Conservation (phyloP, 2,888 invertebrate genomes). For the Pharmacophagus antenor region DNA sequence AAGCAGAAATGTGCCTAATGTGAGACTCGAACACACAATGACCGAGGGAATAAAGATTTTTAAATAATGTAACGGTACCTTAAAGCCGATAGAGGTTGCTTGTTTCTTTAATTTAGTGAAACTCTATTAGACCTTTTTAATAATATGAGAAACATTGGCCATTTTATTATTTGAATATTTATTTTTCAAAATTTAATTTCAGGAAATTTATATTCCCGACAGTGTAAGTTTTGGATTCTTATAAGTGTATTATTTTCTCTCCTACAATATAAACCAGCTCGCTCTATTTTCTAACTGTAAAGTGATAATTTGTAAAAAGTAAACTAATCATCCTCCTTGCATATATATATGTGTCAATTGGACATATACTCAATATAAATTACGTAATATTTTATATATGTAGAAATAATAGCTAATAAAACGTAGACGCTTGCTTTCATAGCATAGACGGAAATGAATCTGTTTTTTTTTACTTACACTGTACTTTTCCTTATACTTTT, state of each 20-base stretch:
- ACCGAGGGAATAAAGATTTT: no score
- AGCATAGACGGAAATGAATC: not conserved
- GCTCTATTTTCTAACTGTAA: constrained; percentile 3
- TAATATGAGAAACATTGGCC: not conserved
- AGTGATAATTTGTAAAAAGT: not conserved
- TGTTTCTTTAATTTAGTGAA: not conserved
- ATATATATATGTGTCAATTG: not conserved
- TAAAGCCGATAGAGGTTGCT: no score
- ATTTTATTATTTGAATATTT: not conserved
- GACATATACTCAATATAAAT: no score
- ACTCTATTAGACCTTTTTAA: not conserved
- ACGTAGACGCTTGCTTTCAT: not conserved
- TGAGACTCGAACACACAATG: no score
- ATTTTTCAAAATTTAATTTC: constrained; percentile 44
- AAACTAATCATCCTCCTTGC: not conserved
- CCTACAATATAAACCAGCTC: constrained; percentile 21
- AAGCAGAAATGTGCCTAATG: no score
- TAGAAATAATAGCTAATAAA: not conserved
- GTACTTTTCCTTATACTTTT: not conserved
- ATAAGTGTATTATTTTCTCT: constrained; percentile 6
- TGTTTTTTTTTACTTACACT: not conserved
- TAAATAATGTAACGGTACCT: no score
- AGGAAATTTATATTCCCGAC: constrained; percentile 48
- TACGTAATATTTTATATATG: not conserved
- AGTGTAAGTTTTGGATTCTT: constrained; percentile 57